Evolutionary conservation across 2,113 vertebrate species (phyloP), one percentile per base, ranked within the genome.

Genomic region (Percopsis transmontana): DNA sequence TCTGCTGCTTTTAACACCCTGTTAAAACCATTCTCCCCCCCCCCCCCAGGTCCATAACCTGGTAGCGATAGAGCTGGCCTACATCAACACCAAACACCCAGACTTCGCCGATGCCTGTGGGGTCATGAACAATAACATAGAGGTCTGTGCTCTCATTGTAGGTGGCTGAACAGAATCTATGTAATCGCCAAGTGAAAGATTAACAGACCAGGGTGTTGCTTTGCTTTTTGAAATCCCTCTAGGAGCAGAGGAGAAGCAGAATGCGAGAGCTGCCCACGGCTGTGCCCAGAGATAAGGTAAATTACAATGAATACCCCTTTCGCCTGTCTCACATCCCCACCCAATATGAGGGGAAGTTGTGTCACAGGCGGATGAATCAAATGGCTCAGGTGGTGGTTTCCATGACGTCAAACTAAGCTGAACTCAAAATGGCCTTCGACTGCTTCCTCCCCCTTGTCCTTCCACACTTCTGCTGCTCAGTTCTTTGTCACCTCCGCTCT

Each of bases 41-140:
- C 56, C 0, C 0, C 7, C 77, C 13, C 73, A 99, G 97, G 97
- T 99, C 51, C 97, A 99, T 83, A 99, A 99, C 83, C 84, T 99
- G 83, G 97, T 99, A 60, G 97, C 97, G 2, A 99, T 99, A 54
- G 97, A 99, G 82, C 82, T 99, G 74, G 97, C 97, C 47, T 99
- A 99, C 84, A 99, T 99, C 90, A 99, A 99, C 85, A 99, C 97
- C 54, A 99, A 99, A 67, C 97, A 99, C 76, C 97, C 97, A 4
- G 97, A 99, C 90, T 99, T 99, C 15, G 96, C 96, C n/a, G 97
- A 99, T 74, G 97, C 97, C 69, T 98, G 96, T 77, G 96, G 96
- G 16, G 89, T 99, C 76, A 95, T 99, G 93, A 99, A 99, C 84
- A 99, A 98, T 86, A 99, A 99, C 62, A 95, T 97, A 78, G 97